Conservation (phyloP, 2,113 vertebrate species). For the Manacus vitellinus region DNA sequence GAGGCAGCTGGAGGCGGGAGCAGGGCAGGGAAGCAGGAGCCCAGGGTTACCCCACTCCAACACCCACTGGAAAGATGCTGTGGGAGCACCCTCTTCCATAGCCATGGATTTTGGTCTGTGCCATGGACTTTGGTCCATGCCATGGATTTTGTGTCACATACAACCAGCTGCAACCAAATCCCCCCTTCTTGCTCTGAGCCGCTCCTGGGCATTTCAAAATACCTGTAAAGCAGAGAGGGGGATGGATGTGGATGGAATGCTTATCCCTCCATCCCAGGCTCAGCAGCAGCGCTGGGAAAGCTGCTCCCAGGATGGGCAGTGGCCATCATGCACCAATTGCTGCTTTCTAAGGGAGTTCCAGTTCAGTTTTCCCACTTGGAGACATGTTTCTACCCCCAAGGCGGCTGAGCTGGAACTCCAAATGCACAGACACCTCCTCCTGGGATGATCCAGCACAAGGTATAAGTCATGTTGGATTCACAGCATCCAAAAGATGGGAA, state of each 20-base stretch:
- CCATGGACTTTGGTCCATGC: no score
- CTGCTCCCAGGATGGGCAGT: background rate
- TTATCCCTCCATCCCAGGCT: background rate
- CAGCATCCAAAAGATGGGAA: background rate
- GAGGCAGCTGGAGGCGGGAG: background rate
- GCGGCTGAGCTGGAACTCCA: background rate
- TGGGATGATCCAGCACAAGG: background rate
- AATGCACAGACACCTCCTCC: fast-evolving
- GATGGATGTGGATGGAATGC: background rate
- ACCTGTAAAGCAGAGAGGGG: background rate
- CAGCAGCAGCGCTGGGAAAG: fast-evolving
- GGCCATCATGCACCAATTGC: fast-evolving
- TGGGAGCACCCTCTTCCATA: background rate
- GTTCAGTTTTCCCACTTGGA: background rate
- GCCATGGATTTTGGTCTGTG: background rate
- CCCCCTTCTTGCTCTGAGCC: background rate
- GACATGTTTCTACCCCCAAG: background rate
- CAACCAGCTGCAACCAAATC: background rate
- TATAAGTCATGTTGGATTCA: background rate
- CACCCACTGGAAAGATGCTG: background rate
- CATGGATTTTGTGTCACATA: background rate
- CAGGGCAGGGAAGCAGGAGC: background rate
- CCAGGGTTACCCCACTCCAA: fast-evolving
- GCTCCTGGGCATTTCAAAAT: background rate
- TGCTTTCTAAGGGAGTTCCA: background rate